Conservation (phyloP, 1,140 invertebrate genomes). For the Helicorthomorpha holstii region DNA sequence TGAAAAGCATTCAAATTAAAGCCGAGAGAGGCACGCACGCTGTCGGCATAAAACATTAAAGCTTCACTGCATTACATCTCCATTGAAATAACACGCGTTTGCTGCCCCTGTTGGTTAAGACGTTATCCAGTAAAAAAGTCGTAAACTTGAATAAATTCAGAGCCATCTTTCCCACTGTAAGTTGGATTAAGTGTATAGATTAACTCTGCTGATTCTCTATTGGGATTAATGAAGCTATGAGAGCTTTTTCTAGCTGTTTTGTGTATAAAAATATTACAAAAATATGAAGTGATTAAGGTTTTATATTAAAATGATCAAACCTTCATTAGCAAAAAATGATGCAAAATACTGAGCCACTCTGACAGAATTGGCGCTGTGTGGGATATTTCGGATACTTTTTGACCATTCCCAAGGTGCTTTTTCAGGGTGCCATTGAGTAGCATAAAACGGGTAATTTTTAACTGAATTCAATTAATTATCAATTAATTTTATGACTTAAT, state of each 20-base stretch:
- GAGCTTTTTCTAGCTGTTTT: slow-evolving; percentile 21
- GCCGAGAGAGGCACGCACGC: no score
- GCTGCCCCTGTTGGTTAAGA: no score
- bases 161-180: slow-evolving; percentile 15
- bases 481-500: no score
- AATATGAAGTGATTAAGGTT: neutral
- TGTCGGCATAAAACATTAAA: no score
- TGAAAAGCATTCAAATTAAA: no score
- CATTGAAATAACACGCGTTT: no score
- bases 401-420: slow-evolving; percentile 66
- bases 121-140: slow-evolving; percentile 14
- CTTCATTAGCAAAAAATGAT: slow-evolving; percentile 62
- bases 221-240: slow-evolving; percentile 17
- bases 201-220: slow-evolving; percentile 17
- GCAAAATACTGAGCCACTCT: slow-evolving; percentile 56
- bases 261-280: neutral
- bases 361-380: slow-evolving; percentile 44
- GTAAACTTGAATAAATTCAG: slow-evolving; percentile 19
- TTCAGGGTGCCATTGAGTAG: slow-evolving; percentile 78
- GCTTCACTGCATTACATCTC: no score
- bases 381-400: slow-evolving; percentile 32
- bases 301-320: slow-evolving; percentile 17
- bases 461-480: slow-evolving; percentile 13
- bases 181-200: slow-evolving; percentile 22
- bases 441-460: slow-evolving; percentile 54